Evolutionary conservation across 2,888 invertebrate genomes (phyloP), one percentile per base, ranked within the genome.

Genomic region (Peribatodes rhomboidaria): DNA sequence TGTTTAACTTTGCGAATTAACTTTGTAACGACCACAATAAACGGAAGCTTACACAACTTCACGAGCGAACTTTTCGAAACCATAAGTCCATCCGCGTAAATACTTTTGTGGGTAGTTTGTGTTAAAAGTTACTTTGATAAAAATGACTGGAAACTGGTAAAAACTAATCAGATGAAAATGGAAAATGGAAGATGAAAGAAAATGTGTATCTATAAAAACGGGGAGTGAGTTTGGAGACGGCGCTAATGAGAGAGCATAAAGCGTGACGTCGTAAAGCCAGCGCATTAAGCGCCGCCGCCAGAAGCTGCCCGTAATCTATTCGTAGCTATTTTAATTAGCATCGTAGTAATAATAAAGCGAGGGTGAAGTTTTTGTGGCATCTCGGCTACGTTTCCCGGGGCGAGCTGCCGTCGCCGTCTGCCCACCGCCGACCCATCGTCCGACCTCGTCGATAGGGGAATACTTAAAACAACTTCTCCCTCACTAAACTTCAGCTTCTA

Each of bases 251-350:
- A 84, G 87, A 81, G 87, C 89, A 90, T 91, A 90, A 89, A 92
- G 89, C 90, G 89, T 90, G 87, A 89, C 89, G 89, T 89, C 92
- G 87, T 92, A 92, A 92, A 91, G 88, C 84, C 86, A 86, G 85
- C 83, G 87, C 90, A 91, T 91, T 92, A 92, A 90, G 87, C 87
- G 81, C 83, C 84, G 81, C 84, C 82, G 89, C 88, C 89, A 90
- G 89, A 88, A 91, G 88, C 87, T 88, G 88, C 82, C 86, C 85
- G 87, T 90, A 88, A 91, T 91, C 91, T 92, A 91, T 90, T 89
- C 89, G 84, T 82, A 89, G 89, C 88, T 90, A 90, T 92, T 91
- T 92, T 92, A 92, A 92, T 92, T 92, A 90, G 89, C 90, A 87
- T 88, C 85, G 84, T 86, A 88, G 87, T 86, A 87, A 90, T 89